Conservation (phyloP, 2,113 vertebrate genomes). For the Boulengeromyrus knoepffleri region DNA sequence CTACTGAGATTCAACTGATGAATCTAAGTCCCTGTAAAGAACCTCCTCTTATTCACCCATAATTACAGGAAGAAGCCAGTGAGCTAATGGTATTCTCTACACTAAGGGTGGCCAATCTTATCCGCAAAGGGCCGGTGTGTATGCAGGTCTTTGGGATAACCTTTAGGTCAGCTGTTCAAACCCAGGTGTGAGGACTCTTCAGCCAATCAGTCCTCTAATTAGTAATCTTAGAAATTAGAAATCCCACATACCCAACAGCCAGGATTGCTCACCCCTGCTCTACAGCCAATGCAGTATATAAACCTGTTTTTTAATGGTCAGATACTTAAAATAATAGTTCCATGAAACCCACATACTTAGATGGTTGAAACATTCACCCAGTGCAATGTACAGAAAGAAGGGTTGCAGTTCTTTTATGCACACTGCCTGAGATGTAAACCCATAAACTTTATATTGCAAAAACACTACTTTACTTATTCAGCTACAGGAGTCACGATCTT, state of each 20-base stretch:
- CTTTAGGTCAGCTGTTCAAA: too few species aligned
- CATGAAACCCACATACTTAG: constrained; percentile 8
- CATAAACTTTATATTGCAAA: neutral
- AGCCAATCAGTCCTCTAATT: too few species aligned
- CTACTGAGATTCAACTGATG: neutral
- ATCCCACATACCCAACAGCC: too few species aligned
- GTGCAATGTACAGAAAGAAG: neutral
- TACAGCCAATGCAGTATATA: neutral
- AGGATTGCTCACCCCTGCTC: too few species aligned
- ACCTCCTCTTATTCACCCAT: neutral
- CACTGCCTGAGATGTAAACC: neutral
- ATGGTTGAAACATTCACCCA: neutral
- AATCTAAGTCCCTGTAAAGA: neutral
- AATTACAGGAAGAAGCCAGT: neutral
- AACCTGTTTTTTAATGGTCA: neutral
- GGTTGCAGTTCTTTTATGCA: neutral
- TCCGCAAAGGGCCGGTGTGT: neutral
- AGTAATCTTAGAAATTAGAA: too few species aligned
- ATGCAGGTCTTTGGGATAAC: neutral
- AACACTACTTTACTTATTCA: neutral
- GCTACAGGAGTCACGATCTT: neutral
- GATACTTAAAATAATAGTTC: neutral
- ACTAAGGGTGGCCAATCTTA: neutral
- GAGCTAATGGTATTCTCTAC: neutral
- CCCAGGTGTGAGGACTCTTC: too few species aligned